These are phyloP conservation scores for Rhopilema esculentum DNA, from an alignment of 30 jellyfish, hydroid and myxozoan species.

Conservation along the genomic window DNA sequence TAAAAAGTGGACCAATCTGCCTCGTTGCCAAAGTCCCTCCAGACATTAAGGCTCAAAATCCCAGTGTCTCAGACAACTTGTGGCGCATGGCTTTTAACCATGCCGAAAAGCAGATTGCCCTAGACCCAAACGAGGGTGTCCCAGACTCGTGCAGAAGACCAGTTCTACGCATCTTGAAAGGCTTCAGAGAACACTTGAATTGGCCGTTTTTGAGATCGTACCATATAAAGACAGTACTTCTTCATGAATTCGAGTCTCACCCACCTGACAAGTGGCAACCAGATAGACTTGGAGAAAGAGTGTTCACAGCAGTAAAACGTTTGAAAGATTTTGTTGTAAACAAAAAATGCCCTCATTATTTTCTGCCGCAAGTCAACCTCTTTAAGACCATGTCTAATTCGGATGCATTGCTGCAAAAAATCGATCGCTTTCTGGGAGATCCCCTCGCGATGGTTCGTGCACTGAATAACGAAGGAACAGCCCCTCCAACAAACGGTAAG, in stretches of 20 bases:
- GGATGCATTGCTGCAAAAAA: neutral
- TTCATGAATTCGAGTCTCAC: conserved; percentile 34
- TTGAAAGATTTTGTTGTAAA: neutral
- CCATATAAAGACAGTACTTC: conserved; percentile 19
- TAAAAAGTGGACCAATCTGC: neutral
- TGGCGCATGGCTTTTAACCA: conserved; percentile 20
- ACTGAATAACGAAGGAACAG: too few relatives aligned
- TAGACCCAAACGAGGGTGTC: neutral
- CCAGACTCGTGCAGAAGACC: conserved; percentile 19
- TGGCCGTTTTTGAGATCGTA: conserved; percentile 26
- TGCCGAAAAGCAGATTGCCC: conserved; percentile 8
- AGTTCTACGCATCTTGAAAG: conserved; percentile 3
- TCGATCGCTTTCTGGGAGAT: neutral
- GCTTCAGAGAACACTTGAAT: neutral
- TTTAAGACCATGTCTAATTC: neutral
- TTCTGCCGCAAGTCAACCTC: conserved; percentile 11
- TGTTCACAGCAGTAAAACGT: neutral
- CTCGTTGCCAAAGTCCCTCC: neutral
- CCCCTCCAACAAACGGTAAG: too few relatives aligned
- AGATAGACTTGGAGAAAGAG: neutral
- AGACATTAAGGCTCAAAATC: too few relatives aligned
- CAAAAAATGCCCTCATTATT: conserved; percentile 30
- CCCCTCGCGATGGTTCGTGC: too few relatives aligned
- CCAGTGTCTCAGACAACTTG: too few relatives aligned
- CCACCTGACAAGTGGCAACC: neutral